Conservation (phyloP, 2,888 invertebrate species). For the Lochmaea capreae region DNA sequence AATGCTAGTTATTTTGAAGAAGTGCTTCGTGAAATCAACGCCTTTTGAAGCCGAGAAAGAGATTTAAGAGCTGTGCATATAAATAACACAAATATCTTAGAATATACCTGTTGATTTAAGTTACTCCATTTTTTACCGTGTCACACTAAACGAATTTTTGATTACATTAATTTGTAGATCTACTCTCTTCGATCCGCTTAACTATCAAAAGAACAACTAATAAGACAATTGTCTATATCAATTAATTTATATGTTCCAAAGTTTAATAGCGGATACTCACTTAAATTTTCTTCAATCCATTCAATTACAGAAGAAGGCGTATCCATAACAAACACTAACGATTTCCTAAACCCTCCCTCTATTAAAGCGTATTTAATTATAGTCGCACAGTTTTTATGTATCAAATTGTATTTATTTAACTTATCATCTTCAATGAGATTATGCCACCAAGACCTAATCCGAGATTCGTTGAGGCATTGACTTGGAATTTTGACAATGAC, state of each 20-base stretch:
- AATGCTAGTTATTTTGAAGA: no score
- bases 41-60: no score
- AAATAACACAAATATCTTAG: neutral
- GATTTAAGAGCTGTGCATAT: no score
- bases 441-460: conserved; percentile 3
- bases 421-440: neutral
- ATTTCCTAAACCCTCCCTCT: conserved; percentile 3
- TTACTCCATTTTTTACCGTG: neutral
- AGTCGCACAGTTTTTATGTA: conserved; percentile 13
- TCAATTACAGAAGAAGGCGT: conserved; percentile 10
- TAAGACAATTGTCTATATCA: neutral
- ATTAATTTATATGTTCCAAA: conserved; percentile 11
- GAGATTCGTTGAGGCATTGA: conserved; percentile 4
- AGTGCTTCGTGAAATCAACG: no score
- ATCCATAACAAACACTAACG: neutral
- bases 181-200: no score
- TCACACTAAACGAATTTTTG: no score
- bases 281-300: conserved; percentile 4
- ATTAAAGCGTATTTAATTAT: conserved; percentile 8
- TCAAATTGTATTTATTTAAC: conserved; percentile 11
- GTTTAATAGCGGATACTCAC: neutral
- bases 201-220: no score
- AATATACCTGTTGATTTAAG: neutral
- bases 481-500: neutral
- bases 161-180: no score